Conservation (phyloP, 2,888 invertebrate species). For the Cryptophagus acutangulus region DNA sequence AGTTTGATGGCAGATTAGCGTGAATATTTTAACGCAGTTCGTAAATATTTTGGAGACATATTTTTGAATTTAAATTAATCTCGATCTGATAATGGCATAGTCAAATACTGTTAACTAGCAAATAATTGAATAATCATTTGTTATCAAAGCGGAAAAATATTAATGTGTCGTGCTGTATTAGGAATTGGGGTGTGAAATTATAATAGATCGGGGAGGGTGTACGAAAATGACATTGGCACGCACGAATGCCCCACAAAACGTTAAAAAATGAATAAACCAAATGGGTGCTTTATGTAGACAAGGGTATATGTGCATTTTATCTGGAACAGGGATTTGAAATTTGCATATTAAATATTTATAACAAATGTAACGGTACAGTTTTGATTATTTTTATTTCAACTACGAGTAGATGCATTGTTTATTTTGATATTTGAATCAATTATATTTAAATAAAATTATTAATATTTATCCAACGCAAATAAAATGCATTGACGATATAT, state of each 20-base stretch:
- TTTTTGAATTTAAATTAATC: conserved; percentile 6
- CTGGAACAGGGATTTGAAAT: conserved; percentile 14
- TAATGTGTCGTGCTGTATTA: conserved; percentile 32
- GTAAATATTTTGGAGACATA: background rate
- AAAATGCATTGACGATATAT: too few relatives aligned
- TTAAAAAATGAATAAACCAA: conserved; percentile 22
- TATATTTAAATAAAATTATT: background rate
- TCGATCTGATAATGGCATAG: conserved; percentile 14
- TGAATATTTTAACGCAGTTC: background rate
- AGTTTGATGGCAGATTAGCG: background rate
- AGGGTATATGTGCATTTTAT: conserved; percentile 16
- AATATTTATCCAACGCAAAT: too few relatives aligned
- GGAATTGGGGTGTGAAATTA: conserved; percentile 30
- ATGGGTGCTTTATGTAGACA: conserved; percentile 19
- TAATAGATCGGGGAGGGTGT: conserved; percentile 31
- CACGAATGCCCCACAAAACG: conserved; percentile 19
- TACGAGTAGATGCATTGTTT: too few relatives aligned
- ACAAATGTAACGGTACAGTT: too few relatives aligned
- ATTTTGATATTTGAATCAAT: background rate
- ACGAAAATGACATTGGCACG: conserved; percentile 27
- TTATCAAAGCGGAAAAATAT: conserved; percentile 34
- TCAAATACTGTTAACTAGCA: conserved; percentile 21
- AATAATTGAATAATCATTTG: conserved; percentile 34
- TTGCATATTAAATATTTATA: conserved; percentile 14
- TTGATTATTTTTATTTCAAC: too few relatives aligned